Evolutionary conservation across 1,140 invertebrate genomes (phyloP).

Genomic region (Semibalanus balanoides): DNA sequence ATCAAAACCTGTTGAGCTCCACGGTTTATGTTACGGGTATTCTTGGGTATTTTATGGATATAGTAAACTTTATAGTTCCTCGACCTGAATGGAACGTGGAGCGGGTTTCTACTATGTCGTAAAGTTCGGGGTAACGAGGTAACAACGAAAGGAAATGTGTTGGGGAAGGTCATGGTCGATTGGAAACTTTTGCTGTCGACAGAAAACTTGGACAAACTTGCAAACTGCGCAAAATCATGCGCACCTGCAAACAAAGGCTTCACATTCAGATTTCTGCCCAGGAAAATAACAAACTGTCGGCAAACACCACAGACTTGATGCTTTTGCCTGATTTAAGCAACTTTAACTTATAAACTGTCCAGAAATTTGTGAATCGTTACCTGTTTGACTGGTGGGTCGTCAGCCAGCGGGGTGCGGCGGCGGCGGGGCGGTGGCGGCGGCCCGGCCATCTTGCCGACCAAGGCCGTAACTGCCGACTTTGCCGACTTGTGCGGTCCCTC

Average conservation of each 20-base stretch:
- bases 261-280: neutral
- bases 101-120: neutral
- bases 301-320: too few species aligned
- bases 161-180: neutral
- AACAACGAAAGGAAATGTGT: neutral
- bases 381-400: too few species aligned
- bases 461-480: neutral
- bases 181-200: neutral
- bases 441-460: neutral
- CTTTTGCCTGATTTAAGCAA: too few species aligned
- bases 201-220: neutral
- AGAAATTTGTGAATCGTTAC: too few species aligned
- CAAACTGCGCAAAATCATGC: neutral
- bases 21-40: neutral
- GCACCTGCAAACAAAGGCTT: neutral
- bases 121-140: neutral
- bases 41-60: constrained; percentile 2
- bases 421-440: too few species aligned
- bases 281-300: too few species aligned
- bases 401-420: too few species aligned
- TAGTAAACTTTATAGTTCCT: neutral
- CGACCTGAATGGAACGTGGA: neutral
- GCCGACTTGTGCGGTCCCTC: neutral
- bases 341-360: too few species aligned
- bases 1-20: neutral